These are phyloP conservation scores for Periophthalmus modestus DNA, from an alignment of 2,113 vertebrate species.

Conservation along the genomic window DNA sequence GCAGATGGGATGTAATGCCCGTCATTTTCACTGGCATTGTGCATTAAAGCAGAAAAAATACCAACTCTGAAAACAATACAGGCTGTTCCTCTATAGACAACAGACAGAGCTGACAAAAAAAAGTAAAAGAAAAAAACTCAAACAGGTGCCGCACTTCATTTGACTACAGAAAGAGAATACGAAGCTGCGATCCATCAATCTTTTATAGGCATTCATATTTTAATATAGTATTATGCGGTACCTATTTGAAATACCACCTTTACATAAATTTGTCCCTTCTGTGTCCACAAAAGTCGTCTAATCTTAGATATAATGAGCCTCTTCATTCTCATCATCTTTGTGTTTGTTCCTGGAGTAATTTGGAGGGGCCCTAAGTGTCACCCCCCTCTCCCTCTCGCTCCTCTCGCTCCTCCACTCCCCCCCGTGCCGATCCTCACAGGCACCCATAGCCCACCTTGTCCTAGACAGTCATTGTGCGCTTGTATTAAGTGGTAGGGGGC, in stretches of 20 bases:
- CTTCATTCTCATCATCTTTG: slow-evolving; percentile 69
- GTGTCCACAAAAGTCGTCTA: slow-evolving; percentile 63
- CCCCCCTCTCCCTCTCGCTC: slow-evolving; percentile 49
- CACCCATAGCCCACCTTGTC: slow-evolving; percentile 62
- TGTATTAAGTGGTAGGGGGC: slow-evolving; percentile 81
- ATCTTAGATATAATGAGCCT: slow-evolving; percentile 73
- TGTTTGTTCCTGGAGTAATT: slow-evolving; percentile 78
- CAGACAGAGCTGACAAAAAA: slow-evolving; percentile 10
- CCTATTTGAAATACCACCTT: slow-evolving; percentile 58
- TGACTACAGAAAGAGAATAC: slow-evolving; percentile 40
- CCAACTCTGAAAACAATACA: slow-evolving; percentile 44
- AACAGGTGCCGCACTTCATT: slow-evolving; percentile 37
- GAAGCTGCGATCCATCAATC: slow-evolving; percentile 54
- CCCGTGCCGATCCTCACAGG: slow-evolving; percentile 12
- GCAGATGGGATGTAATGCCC: slow-evolving; percentile 37
- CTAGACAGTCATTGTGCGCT: slow-evolving; percentile 72
- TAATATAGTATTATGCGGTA: slow-evolving; percentile 56
- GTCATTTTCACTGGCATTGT: slow-evolving; percentile 33
- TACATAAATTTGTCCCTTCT: slow-evolving; percentile 63
- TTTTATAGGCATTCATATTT: slow-evolving; percentile 63
- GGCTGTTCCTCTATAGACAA: slow-evolving; percentile 39
- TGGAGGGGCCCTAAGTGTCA: slow-evolving; percentile 70
- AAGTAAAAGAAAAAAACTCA: slow-evolving; percentile 15
- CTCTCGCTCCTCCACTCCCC: not conserved
- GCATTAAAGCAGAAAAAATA: slow-evolving; percentile 34